A percentile compares a stretch with the other conserved stretches of the same genome.
phyloP scores from a whole-genome alignment of 64 coral and sea anemone genomes.

The Anthopleura sola region DNA sequence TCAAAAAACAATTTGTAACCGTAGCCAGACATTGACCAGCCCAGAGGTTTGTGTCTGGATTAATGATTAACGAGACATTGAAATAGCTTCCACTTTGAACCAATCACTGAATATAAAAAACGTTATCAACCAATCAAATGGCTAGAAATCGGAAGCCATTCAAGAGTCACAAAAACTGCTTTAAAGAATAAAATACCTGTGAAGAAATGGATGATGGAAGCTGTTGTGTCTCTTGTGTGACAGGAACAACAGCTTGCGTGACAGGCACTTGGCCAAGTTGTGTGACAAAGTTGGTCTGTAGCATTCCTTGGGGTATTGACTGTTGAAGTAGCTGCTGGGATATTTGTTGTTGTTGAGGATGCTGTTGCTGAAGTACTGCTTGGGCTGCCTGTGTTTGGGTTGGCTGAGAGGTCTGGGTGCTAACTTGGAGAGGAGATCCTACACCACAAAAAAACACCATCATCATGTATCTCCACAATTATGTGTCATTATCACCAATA shows the following conservation, averaged over 20 bases:
- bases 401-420: conserved; percentile 12
- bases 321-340: conserved; percentile 80
- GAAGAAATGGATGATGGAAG: neutral
- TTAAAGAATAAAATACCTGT: neutral
- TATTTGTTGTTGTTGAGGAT: conserved; percentile 71
- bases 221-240: neutral
- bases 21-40: too few relatives aligned
- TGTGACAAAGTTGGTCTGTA: conserved; percentile 72
- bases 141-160: too few relatives aligned
- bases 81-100: too few relatives aligned
- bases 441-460: neutral
- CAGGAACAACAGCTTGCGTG: neutral
- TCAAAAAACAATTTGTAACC: too few relatives aligned
- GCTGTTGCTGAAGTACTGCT: conserved; percentile 23
- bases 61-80: too few relatives aligned
- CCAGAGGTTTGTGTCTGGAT: too few relatives aligned
- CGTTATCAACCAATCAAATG: too few relatives aligned
- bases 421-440: conserved; percentile 22
- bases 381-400: conserved; percentile 40
- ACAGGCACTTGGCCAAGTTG: conserved; percentile 36
- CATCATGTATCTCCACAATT: neutral
- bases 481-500: neutral
- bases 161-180: too few relatives aligned
- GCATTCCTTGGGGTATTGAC: conserved; percentile 71
- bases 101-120: too few relatives aligned